These are phyloP conservation scores for Gallinago media DNA, from an alignment of 2,113 vertebrate species.

Conservation along the genomic window DNA sequence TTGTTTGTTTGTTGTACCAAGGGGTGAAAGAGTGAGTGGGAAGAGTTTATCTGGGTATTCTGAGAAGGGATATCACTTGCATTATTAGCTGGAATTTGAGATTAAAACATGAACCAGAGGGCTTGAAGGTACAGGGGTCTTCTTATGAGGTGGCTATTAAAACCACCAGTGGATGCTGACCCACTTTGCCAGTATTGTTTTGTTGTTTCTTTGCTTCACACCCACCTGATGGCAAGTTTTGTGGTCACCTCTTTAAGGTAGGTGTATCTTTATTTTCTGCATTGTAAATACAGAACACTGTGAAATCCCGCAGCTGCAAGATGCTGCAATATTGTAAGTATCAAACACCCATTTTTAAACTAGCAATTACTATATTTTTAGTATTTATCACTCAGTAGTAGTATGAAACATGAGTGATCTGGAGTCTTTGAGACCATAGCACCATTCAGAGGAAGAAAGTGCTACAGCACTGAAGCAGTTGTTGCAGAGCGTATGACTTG, in stretches of 20 bases:
- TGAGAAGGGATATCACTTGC: neutral
- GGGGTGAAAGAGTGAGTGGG: neutral
- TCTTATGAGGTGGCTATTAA: neutral
- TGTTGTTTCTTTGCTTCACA: neutral
- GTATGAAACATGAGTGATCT: neutral
- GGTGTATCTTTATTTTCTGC: neutral
- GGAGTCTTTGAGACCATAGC: neutral
- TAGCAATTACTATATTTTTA: neutral
- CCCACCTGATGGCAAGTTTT: neutral
- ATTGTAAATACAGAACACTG: neutral
- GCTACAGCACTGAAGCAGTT: neutral
- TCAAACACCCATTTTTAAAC: neutral
- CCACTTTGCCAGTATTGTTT: neutral
- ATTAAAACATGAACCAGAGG: neutral
- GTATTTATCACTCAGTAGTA: neutral
- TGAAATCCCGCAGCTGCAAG: neutral
- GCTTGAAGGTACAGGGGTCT: neutral
- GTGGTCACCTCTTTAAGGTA: neutral
- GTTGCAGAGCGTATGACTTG: neutral
- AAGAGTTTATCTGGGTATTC: neutral
- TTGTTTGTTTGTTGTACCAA: neutral
- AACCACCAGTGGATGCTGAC: neutral
- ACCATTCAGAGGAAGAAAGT: neutral
- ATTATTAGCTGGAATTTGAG: neutral
- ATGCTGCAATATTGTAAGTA: neutral